phyloP scores from a whole-genome alignment of 2,113 vertebrate species.

The Syrrhaptes paradoxus region DNA sequence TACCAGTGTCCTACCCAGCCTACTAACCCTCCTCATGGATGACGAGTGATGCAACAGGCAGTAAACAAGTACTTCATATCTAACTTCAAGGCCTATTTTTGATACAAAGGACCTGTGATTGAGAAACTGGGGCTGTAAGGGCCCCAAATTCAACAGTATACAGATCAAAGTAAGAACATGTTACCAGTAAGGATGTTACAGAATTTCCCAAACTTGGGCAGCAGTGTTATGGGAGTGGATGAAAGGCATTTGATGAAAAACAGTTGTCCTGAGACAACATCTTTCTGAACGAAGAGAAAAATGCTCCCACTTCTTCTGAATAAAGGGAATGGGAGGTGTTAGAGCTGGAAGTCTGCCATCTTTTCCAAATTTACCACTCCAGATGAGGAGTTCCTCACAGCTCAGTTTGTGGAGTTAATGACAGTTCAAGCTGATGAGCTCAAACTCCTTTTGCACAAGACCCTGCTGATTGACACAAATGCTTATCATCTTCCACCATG shows the following conservation, averaged over 20 bases:
- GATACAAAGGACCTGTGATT: neutral
- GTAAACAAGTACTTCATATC: neutral
- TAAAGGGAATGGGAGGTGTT: neutral
- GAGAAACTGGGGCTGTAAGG: neutral
- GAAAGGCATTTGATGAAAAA: neutral
- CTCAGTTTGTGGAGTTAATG: rapidly evolving
- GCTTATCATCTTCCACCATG: neutral
- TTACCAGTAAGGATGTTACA: neutral
- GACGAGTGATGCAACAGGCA: neutral
- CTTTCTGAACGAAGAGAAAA: neutral
- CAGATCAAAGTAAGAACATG: neutral
- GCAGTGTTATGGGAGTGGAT: neutral
- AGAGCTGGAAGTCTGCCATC: neutral
- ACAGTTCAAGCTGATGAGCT: neutral
- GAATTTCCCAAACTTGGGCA: neutral
- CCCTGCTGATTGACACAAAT: neutral
- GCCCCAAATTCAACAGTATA: neutral
- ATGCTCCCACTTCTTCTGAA: neutral
- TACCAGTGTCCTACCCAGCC: neutral
- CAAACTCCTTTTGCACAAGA: neutral
- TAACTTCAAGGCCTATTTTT: neutral
- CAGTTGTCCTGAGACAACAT: neutral
- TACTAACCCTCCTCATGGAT: neutral
- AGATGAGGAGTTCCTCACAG: neutral
- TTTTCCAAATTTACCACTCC: neutral